phyloP scores from a whole-genome alignment of 2,113 vertebrate genomes.

The Daphoenositta chrysoptera region DNA sequence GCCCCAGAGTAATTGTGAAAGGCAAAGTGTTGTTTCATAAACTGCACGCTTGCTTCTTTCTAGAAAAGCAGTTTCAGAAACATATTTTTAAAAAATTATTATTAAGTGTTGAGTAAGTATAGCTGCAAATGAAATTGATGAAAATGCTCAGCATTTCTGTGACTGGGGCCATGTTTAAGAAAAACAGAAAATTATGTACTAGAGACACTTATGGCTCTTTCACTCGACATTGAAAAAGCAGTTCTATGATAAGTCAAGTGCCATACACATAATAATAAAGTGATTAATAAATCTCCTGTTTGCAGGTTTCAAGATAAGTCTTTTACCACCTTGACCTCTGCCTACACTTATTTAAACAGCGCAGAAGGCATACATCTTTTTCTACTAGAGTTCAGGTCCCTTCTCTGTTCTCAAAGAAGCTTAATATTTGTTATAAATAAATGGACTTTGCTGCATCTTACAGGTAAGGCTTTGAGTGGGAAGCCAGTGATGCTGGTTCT shows the following conservation, averaged over 20 bases:
- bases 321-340: not conserved
- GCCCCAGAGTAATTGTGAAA: not conserved
- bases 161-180: not conserved
- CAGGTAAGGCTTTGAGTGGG: not conserved
- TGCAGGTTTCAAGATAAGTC: not conserved
- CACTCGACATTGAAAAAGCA: not conserved
- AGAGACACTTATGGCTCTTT: not conserved
- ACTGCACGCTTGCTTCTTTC: not conserved
- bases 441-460: not conserved
- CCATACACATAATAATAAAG: not conserved
- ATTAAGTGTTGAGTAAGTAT: not conserved
- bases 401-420: not conserved
- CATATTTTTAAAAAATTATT: not conserved
- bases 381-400: not conserved
- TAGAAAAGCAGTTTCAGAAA: not conserved
- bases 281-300: not conserved
- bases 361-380: not conserved
- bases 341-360: not conserved
- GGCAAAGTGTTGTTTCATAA: not conserved
- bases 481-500: not conserved
- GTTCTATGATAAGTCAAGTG: not conserved
- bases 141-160: not conserved
- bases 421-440: not conserved
- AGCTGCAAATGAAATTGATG: not conserved
- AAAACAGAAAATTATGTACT: not conserved